Evolutionary conservation across 1,140 invertebrate species (phyloP), one percentile per base, ranked within the genome.

Genomic region (Platorchestia sp.): DNA sequence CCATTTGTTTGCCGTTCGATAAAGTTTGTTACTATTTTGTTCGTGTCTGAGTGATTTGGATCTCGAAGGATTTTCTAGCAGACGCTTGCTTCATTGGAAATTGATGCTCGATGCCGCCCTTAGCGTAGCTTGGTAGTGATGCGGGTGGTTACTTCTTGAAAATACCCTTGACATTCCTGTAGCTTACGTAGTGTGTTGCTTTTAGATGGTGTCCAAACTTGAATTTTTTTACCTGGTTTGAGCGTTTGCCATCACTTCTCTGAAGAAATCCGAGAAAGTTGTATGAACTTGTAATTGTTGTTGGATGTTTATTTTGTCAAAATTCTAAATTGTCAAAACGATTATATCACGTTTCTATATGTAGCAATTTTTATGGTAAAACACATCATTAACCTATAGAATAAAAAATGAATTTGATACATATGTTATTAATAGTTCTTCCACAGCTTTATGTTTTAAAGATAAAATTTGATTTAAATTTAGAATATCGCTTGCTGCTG

Each of bases 81-180:
- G 59, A 75, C 36, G 59, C 27, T 75, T 27, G 59, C 27, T 75
- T 3, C 59, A 75, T 27, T 75, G 59, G 36, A 75, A 22, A 75
- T 75, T 75, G 59, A 75, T 89, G 43, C 87, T 89, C 43, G 87
- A 44, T 42, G 87, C 87, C 87, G 87, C 87, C 87, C 87, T 89
- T 89, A 89, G 87, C 42, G 87, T 89, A 89, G 7, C 87, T 41
- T 42, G 6, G 86, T 40, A 89, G 87, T 44, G 42, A 42, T 42
- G 87, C 87, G 87, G 22, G 41, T 14, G 41, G n/a, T 89, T 89
- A 89, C 41, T 14, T 42, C 27, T 89, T 42, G 43, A 42, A 41
- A 89, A 42, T 89, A 41, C 87, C 42, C 43, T 89, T 42, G 42
- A 42, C 87, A 89, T 89, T 89, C 87, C 87, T 42, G 87, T 41